Percentiles rank a stretch among this genome's conserved stretches.
Conservation (phyloP, 2,113 vertebrate species). For the Hippocampus zosterae region DNA sequence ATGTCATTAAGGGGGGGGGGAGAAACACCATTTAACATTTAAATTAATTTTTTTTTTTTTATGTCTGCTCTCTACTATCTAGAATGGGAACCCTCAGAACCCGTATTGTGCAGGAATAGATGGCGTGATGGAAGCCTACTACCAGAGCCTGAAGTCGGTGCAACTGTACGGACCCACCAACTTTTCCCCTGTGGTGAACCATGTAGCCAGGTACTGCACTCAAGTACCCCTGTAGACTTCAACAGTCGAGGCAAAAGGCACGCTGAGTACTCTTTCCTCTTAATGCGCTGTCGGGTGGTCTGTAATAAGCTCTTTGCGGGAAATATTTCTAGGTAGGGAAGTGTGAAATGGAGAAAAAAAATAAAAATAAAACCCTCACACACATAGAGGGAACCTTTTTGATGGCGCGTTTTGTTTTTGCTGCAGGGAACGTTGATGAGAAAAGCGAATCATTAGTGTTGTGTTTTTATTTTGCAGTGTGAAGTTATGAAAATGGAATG, state of each 20-base stretch:
- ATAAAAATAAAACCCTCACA: not conserved
- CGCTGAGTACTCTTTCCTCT: constrained; percentile 10
- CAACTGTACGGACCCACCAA: constrained; percentile 85
- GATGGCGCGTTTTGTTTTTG: constrained; percentile 37
- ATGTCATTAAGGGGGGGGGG: not conserved
- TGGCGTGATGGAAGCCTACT: constrained; percentile 96
- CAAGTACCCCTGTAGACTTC: not conserved
- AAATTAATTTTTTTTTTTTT: not conserved
- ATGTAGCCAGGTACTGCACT: constrained; percentile 85
- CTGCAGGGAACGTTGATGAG: not conserved
- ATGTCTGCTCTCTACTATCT: not conserved
- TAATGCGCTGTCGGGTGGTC: constrained; percentile 23
- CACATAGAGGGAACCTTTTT: constrained; percentile 10
- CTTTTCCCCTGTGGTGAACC: constrained; percentile 96
- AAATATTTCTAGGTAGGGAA: constrained; percentile 32
- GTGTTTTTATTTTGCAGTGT: not conserved
- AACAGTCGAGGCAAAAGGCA: constrained; percentile 14
- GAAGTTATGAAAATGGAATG: constrained; percentile 9
- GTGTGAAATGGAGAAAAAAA: not conserved
- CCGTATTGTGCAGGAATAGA: constrained; percentile 94
- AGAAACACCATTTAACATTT: not conserved
- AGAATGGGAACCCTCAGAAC: constrained; percentile 97
- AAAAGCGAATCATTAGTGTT: constrained; percentile 2
- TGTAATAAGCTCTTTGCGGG: constrained; percentile 26
- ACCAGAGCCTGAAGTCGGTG: constrained; percentile 84